These are phyloP conservation scores for Ariolimax columbianus DNA, from an alignment of 2,888 invertebrate species.

Conservation along the genomic window DNA sequence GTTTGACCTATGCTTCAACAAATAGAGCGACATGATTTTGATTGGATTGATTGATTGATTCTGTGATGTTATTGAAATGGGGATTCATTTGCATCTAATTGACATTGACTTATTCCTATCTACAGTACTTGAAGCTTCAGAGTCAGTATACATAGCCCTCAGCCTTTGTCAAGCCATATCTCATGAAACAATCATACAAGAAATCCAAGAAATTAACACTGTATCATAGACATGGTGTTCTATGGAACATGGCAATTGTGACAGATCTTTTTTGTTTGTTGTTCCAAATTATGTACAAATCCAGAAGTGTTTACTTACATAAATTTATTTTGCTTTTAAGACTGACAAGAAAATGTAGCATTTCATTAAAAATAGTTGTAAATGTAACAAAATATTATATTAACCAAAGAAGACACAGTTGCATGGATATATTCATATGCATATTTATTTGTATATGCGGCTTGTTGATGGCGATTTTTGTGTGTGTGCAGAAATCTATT, in stretches of 20 bases:
- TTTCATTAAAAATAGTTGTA: not conserved
- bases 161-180: not conserved
- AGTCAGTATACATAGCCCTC: constrained; percentile 78
- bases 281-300: too few species aligned
- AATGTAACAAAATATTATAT: not conserved
- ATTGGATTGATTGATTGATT: too few species aligned
- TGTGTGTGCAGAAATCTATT: not conserved
- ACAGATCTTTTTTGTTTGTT: too few species aligned
- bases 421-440: not conserved
- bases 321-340: not conserved
- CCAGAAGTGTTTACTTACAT: not conserved
- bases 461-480: not conserved
- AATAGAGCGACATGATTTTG: too few species aligned
- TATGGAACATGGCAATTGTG: too few species aligned
- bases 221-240: not conserved
- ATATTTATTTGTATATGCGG: not conserved
- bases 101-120: not conserved
- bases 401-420: not conserved
- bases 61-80: not conserved
- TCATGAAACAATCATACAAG: not conserved
- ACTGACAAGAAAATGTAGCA: not conserved
- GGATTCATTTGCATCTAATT: not conserved
- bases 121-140: constrained; percentile 80
- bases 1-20: too few species aligned
- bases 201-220: not conserved